A percentile compares a stretch with the other conserved stretches of the same genome.
Evolutionary conservation across 1,140 invertebrate species (phyloP).

Genomic region (Eriosoma lanigerum): DNA sequence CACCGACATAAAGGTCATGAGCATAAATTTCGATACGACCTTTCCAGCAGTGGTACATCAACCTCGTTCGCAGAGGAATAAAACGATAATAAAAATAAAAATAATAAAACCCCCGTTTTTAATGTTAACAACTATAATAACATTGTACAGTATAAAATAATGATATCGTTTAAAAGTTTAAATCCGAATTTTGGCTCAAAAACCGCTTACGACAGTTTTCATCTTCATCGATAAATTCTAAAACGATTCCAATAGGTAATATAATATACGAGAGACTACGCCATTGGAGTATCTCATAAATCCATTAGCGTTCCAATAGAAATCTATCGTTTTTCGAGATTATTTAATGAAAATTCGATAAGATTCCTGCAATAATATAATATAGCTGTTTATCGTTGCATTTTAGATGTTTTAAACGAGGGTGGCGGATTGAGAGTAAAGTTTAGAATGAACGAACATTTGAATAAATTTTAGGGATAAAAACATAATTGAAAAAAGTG

Average conservation of each 20-base stretch:
- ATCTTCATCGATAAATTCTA: background rate
- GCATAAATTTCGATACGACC: slow-evolving; percentile 41
- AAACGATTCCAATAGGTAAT: background rate
- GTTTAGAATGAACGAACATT: no score
- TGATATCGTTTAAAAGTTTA: slow-evolving; percentile 3
- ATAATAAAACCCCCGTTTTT: slow-evolving; percentile 20
- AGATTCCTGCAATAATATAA: no score
- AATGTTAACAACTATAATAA: background rate
- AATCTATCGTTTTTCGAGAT: background rate
- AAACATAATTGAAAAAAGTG: no score
- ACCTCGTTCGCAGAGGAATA: background rate
- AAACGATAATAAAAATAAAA: background rate
- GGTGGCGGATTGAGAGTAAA: no score
- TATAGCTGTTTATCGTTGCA: no score
- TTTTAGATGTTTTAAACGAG: no score
- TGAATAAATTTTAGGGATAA: no score
- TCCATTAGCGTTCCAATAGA: background rate
- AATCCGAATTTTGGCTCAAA: slow-evolving; percentile 19
- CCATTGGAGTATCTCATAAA: background rate
- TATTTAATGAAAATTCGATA: no score
- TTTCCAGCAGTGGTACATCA: slow-evolving; percentile 2
- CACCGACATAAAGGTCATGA: slow-evolving; percentile 14
- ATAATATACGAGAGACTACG: no score
- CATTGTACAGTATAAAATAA: no score
- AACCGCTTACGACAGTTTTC: background rate